These are phyloP conservation scores for Amblyornis subalaris DNA, from an alignment of 2,113 vertebrate genomes.

Conservation along the genomic window DNA sequence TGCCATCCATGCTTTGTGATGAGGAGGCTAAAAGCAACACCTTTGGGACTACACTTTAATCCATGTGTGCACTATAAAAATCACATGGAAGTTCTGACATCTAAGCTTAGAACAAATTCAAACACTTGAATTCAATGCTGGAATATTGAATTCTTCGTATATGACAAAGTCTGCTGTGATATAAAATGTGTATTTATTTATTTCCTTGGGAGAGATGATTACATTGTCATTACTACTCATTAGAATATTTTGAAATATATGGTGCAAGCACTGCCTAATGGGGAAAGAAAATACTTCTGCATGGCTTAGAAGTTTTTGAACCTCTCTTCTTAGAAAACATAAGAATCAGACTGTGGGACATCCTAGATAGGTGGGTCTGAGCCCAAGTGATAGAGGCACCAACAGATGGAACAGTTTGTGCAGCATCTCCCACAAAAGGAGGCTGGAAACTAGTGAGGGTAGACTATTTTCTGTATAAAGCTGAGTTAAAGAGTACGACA, in stretches of 20 bases:
- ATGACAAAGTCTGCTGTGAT: not conserved
- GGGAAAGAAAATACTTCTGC: not conserved
- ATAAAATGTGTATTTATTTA: not conserved
- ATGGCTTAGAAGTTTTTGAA: not conserved
- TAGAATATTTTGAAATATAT: not conserved
- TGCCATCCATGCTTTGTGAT: not conserved
- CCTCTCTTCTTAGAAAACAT: not conserved
- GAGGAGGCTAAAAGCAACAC: not conserved
- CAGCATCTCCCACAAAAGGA: not conserved
- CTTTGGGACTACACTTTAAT: not conserved
- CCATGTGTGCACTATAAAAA: not conserved
- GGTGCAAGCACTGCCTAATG: not conserved
- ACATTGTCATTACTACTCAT: not conserved
- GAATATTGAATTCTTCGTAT: not conserved
- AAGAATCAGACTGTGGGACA: not conserved
- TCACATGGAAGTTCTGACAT: not conserved
- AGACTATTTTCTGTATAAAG: not conserved
- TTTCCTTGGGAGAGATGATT: accelerated
- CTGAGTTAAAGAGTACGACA: accelerated
- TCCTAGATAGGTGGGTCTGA: not conserved
- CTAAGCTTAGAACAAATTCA: not conserved
- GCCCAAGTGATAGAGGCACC: not conserved
- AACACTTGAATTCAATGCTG: not conserved
- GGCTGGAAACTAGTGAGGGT: not conserved
- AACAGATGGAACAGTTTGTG: not conserved